Conservation (phyloP, 1,140 invertebrate species). For the Drosophila pruinosa region DNA sequence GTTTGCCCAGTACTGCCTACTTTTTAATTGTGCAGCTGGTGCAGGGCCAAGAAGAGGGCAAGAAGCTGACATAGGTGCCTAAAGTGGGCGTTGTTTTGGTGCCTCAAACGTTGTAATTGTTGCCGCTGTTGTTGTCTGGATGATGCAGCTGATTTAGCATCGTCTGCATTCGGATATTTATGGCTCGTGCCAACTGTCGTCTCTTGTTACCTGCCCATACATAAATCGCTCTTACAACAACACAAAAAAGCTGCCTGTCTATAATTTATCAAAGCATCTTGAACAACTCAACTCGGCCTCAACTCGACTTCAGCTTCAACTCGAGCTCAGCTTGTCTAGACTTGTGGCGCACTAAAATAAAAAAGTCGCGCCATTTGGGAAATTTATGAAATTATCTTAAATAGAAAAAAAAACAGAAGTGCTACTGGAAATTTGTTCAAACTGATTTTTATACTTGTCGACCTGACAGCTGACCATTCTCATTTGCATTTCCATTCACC, state of each 20-base stretch:
- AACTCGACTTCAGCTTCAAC: constrained; percentile 24
- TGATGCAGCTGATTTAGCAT: constrained; percentile 70
- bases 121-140: constrained; percentile 32
- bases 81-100: constrained; percentile 65
- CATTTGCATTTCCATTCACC: constrained; percentile 19
- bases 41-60: constrained; percentile 23
- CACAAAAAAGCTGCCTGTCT: constrained; percentile 28
- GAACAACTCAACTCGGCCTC: constrained; percentile 33
- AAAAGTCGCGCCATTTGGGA: constrained; percentile 44
- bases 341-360: not conserved
- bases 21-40: constrained; percentile 43
- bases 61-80: constrained; percentile 49
- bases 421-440: constrained; percentile 69
- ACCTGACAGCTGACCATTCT: constrained; percentile 9
- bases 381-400: constrained; percentile 62
- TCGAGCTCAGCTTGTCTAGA: constrained; percentile 36
- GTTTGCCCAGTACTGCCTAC: constrained; percentile 65
- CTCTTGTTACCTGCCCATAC: constrained; percentile 52
- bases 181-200: constrained; percentile 71
- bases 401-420: no score
- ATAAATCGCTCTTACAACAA: constrained; percentile 43
- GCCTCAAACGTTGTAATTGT: constrained; percentile 63
- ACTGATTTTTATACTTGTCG: constrained; percentile 31
- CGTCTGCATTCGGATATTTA: constrained; percentile 52
- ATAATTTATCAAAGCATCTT: constrained; percentile 62